Evolutionary conservation across 1,140 invertebrate species (phyloP).

Genomic region (Cephus cinctus): DNA sequence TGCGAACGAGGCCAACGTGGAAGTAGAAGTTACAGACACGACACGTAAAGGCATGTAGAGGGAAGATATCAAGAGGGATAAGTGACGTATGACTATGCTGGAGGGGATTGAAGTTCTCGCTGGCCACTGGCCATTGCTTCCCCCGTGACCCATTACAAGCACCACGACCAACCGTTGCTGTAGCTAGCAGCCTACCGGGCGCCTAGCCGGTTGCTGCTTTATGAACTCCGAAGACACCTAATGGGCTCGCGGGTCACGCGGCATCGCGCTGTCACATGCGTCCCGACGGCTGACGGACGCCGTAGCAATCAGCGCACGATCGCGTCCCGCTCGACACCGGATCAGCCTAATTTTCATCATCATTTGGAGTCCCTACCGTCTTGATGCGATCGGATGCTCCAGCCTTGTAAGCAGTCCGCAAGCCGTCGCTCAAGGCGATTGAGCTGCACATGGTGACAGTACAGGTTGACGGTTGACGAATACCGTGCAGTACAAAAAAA

Average conservation of each 20-base stretch:
- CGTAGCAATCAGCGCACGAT: background rate
- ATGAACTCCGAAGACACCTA: conserved; percentile 13
- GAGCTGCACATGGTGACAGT: too few relatives aligned
- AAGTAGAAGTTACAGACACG: conserved; percentile 4
- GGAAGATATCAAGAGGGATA: conserved; percentile 19
- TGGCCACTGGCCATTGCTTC: conserved; percentile 15
- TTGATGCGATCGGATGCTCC: too few relatives aligned
- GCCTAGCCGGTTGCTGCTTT: conserved; percentile 18
- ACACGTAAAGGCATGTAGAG: conserved; percentile 24
- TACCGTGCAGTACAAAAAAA: too few relatives aligned
- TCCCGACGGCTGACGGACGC: background rate
- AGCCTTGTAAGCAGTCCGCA: too few relatives aligned
- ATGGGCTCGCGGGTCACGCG: background rate
- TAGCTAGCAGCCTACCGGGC: too few relatives aligned
- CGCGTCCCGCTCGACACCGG: too few relatives aligned
- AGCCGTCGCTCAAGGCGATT: too few relatives aligned
- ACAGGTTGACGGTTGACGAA: too few relatives aligned
- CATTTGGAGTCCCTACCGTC: too few relatives aligned
- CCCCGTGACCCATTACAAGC: too few relatives aligned
- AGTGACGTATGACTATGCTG: background rate
- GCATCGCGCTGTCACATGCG: background rate
- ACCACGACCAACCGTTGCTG: background rate
- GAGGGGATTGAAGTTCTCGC: background rate
- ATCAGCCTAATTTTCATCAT: too few relatives aligned
- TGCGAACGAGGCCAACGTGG: too few relatives aligned